These are phyloP conservation scores for Rhinichthys klamathensis DNA, from an alignment of 2,113 vertebrate species.

Conservation along the genomic window DNA sequence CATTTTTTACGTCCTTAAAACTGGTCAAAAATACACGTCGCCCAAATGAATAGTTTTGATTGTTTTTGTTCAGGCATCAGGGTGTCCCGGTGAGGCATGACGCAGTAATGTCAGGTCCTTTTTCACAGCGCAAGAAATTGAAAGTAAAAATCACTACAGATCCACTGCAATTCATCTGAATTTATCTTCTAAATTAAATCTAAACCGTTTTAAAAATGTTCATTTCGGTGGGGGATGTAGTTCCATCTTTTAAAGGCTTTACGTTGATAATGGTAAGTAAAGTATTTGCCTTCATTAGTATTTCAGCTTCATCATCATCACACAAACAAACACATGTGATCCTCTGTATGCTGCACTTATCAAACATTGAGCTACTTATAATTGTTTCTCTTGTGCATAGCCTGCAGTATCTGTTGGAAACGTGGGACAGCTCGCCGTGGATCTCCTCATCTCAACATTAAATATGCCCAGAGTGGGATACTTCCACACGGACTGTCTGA, in stretches of 20 bases:
- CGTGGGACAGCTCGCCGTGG: conserved; percentile 90
- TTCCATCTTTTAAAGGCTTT: conserved; percentile 76
- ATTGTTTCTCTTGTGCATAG: conserved; percentile 67
- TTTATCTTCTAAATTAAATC: background rate
- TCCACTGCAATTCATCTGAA: background rate
- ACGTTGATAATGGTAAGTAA: conserved; percentile 88
- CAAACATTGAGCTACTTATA: background rate
- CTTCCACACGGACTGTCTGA: conserved; percentile 91
- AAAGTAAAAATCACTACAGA: conserved; percentile 40
- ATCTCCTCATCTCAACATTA: conserved; percentile 91
- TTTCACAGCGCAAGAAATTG: conserved; percentile 28
- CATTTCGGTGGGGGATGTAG: conserved; percentile 68
- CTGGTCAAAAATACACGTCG: background rate
- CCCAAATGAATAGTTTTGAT: background rate
- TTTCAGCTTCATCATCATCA: background rate
- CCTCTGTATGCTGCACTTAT: background rate
- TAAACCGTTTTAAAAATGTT: conserved; percentile 76
- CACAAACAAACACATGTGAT: background rate
- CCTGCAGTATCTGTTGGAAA: conserved; percentile 97
- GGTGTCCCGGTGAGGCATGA: background rate
- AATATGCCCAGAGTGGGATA: conserved; percentile 85
- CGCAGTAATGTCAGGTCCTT: background rate
- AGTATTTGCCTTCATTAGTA: background rate
- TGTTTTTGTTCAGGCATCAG: conserved; percentile 19
- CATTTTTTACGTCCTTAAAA: background rate